A percentile compares a stretch with the other conserved stretches of the same genome.
These are phyloP conservation scores for Drosophila nigrodunni DNA, from an alignment of 1,140 invertebrate species.

Conservation along the genomic window DNA sequence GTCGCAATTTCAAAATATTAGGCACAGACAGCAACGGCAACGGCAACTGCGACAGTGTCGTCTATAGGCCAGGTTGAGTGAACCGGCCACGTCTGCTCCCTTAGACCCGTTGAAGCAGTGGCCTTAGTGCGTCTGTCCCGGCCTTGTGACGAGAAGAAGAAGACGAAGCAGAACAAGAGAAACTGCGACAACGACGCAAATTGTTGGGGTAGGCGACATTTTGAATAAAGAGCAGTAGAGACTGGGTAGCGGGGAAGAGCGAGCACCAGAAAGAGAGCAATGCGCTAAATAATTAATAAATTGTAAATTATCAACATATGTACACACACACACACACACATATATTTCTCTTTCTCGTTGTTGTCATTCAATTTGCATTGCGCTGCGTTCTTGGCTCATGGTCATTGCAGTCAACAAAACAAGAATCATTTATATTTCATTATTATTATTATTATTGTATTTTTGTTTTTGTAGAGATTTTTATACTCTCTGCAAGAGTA, in stretches of 20 bases:
- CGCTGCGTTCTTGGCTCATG: slow-evolving; percentile 49
- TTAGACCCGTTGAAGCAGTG: slow-evolving; percentile 4
- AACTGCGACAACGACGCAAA: slow-evolving; percentile 40
- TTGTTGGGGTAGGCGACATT: slow-evolving; percentile 71
- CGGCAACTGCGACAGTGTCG: neutral
- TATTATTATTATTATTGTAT: neutral
- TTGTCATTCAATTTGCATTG: slow-evolving; percentile 58
- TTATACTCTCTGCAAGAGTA: too few relatives aligned
- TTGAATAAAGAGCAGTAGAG: neutral
- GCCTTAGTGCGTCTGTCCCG: slow-evolving; percentile 41
- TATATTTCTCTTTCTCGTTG: slow-evolving; percentile 1
- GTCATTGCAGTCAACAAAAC: slow-evolving; percentile 37
- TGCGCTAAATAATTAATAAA: slow-evolving; percentile 57
- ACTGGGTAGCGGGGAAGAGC: too few relatives aligned
- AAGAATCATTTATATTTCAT: slow-evolving; percentile 22
- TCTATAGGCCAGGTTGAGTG: slow-evolving; percentile 39
- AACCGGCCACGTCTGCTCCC: slow-evolving; percentile 22
- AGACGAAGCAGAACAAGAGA: neutral
- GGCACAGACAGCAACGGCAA: slow-evolving; percentile 12
- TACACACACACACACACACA: neutral
- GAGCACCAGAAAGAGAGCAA: slow-evolving; percentile 13
- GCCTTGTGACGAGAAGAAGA: slow-evolving; percentile 18
- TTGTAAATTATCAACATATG: slow-evolving; percentile 50
- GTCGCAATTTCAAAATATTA: slow-evolving; percentile 49
- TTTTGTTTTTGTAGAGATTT: neutral